Evolutionary conservation across 2,888 invertebrate genomes (phyloP), one percentile per base, ranked within the genome.

Genomic region (Eledona agricola): DNA sequence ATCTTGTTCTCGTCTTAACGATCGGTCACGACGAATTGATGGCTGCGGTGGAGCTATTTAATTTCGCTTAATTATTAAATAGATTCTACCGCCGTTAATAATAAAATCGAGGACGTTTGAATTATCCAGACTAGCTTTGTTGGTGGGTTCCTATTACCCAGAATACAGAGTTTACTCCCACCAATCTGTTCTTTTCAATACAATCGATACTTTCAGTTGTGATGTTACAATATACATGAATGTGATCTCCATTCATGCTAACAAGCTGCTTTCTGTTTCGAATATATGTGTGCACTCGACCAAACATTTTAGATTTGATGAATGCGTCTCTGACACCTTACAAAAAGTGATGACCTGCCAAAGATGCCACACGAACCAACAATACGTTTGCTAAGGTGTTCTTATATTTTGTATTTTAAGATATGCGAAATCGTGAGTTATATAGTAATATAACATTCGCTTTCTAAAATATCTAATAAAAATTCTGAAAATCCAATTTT

Each of bases 41-140:
- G 7, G 4, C 9, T 13, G 7, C 15, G 37, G 23, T 9, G 3
- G 9, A 9, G 5, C 25, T 22, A 37, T 37, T 37, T 23, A 37
- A 23, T 37, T 35, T 20, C 6, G 22, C n/a, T 37, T 25, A 22
- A 37, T 37, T 23, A 37, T 37, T 37, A 37, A 37, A 37, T 37
- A 20, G 25, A 23, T 37, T 37, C 15, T 22, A 25, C 15, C 22
- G 25, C 25, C 25, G 37, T 37, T 37, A 15, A 23, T 22, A 37
- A 37, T 37, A 23, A 23, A 22, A 23, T 37, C 4, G 13, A n/a
- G 15, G 11, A 13, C 15, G 22, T 23, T 37, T 23, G 22, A 37
- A 37, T 37, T 37, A 37, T 37, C 12, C 25, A 7, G 37, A 25
- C 9, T 37, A 25, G 25, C 37, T 37, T 37, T 37, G 22, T 37